These are phyloP conservation scores for Pithys albifrons DNA, from an alignment of 2,113 vertebrate genomes.

Conservation along the genomic window DNA sequence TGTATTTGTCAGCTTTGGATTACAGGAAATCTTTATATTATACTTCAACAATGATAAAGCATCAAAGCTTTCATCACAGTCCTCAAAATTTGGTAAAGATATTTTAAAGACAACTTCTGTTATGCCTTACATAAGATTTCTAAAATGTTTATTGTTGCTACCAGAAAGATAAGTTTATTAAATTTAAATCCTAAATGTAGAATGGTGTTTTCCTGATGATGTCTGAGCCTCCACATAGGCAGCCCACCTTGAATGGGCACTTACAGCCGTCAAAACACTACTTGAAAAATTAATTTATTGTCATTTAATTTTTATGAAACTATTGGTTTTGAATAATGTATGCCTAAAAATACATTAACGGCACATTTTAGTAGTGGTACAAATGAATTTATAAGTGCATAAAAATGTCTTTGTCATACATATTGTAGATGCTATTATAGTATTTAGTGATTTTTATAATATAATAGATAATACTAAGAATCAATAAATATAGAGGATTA, in stretches of 20 bases:
- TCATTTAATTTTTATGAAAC: slow-evolving; percentile 14
- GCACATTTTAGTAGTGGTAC: background rate
- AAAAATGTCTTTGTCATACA: slow-evolving; percentile 61
- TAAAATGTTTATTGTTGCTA: background rate
- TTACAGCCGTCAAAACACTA: slow-evolving; percentile 37
- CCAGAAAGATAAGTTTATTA: background rate
- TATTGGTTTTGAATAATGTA: slow-evolving; percentile 58
- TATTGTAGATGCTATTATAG: slow-evolving; percentile 38
- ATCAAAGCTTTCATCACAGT: background rate
- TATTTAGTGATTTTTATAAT: background rate
- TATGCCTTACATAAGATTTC: background rate
- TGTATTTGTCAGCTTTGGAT: background rate
- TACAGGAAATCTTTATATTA: background rate
- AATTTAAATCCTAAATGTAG: background rate
- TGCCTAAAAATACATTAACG: slow-evolving; percentile 55
- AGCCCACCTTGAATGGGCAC: background rate
- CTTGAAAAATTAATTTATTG: background rate
- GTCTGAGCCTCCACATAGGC: background rate
- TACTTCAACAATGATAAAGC: background rate
- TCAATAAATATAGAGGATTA: background rate
- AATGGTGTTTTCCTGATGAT: background rate
- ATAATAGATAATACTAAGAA: slow-evolving; percentile 33
- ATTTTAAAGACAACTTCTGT: background rate
- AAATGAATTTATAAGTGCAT: slow-evolving; percentile 59
- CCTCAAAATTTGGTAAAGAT: background rate